Evolutionary conservation across 2,888 invertebrate genomes (phyloP).

Genomic region (Drosophila pegasa): DNA sequence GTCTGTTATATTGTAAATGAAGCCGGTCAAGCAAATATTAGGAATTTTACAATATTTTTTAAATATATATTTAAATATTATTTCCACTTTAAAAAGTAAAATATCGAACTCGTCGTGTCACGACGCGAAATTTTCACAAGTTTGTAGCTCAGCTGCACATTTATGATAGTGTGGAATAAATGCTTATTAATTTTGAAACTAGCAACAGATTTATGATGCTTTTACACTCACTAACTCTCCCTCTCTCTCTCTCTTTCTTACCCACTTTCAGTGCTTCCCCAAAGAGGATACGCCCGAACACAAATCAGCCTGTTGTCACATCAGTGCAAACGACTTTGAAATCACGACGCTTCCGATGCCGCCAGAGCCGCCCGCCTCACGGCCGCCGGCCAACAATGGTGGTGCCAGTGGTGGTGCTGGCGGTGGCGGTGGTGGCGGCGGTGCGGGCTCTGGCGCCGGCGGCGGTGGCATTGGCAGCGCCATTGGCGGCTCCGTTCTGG

Average conservation of each 20-base stretch:
- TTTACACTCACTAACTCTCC: conserved; percentile 2
- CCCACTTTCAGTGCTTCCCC: conserved; percentile 81
- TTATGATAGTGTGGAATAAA: conserved; percentile 5
- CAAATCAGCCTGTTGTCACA: conserved; percentile 83
- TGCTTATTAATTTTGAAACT: conserved; percentile 66
- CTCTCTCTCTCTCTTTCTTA: not conserved
- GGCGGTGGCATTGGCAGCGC: conserved; percentile 53
- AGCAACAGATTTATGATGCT: conserved; percentile 55
- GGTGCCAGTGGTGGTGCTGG: conserved; percentile 31
- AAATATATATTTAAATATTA: not conserved
- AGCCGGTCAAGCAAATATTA: no score
- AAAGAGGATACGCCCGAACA: conserved; percentile 83
- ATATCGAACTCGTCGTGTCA: not conserved
- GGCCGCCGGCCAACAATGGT: conserved; percentile 76
- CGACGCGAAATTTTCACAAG: not conserved
- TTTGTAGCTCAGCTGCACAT: not conserved
- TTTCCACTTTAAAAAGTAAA: not conserved
- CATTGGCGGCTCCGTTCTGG: conserved; percentile 80
- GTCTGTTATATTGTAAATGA: no score
- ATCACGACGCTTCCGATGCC: conserved; percentile 84
- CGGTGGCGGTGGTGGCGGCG: not conserved
- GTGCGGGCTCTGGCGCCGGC: conserved; percentile 12
- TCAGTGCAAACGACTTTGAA: conserved; percentile 84
- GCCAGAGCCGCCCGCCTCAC: conserved; percentile 83
- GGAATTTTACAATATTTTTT: no score